A percentile compares a stretch with the other conserved stretches of the same genome.
These are phyloP conservation scores for Sinocyclocheilus rhinocerous DNA, from an alignment of 2,113 vertebrate genomes.

Conservation along the genomic window DNA sequence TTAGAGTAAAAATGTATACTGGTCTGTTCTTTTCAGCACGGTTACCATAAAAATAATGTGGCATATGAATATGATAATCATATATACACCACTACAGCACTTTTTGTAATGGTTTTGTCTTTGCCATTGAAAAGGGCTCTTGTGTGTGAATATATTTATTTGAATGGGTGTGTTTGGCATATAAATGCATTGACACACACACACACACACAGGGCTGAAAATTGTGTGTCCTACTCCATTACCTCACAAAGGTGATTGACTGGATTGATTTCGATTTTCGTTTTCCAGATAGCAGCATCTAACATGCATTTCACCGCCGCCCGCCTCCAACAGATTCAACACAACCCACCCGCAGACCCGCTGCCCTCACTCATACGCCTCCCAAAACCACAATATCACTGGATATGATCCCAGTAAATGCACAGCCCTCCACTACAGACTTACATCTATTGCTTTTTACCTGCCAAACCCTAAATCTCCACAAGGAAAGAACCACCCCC, in stretches of 20 bases:
- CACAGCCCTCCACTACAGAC: neutral
- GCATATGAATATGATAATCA: neutral
- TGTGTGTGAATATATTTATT: constrained; percentile 15
- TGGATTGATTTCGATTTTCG: constrained; percentile 41
- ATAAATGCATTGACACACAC: neutral
- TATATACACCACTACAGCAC: neutral
- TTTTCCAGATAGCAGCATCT: constrained; percentile 46
- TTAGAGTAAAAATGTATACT: neutral
- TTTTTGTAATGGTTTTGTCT: neutral
- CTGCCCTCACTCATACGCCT: neutral
- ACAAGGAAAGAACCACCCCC: neutral
- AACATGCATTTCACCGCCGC: constrained; percentile 31
- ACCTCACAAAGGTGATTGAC: constrained; percentile 48
- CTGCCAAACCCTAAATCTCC: constrained; percentile 26
- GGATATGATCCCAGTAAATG: neutral
- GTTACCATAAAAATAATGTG: neutral
- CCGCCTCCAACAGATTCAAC: constrained; percentile 15
- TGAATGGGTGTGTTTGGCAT: neutral
- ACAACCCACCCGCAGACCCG: neutral
- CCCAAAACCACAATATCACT: neutral
- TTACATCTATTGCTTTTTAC: constrained; percentile 25
- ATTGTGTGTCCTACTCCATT: constrained; percentile 36
- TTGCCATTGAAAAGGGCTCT: neutral
- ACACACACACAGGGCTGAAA: neutral
- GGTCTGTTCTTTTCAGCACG: neutral